Percentiles rank a stretch among this genome's conserved stretches.
Evolutionary conservation across 1,140 invertebrate genomes (phyloP).

Genomic region (Metopolophium dirhodum): DNA sequence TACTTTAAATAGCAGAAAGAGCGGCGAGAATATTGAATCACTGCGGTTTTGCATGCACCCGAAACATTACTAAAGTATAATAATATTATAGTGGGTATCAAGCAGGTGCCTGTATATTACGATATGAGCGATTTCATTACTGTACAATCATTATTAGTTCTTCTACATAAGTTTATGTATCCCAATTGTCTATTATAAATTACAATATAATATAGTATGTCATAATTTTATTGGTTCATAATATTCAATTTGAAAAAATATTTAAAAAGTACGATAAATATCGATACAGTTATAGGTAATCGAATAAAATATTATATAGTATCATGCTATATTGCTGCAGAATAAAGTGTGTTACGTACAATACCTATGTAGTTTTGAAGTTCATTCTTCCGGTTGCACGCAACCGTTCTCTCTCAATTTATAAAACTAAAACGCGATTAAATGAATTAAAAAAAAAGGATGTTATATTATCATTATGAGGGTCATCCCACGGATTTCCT

Average conservation of each 20-base stretch:
- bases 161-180: background rate
- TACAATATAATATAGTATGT: too few species aligned
- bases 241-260: background rate
- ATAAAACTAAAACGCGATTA: background rate
- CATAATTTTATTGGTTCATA: background rate
- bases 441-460: slow-evolving; percentile 17
- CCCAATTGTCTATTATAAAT: background rate
- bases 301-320: too few species aligned
- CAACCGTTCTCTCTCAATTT: background rate
- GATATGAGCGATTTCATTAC: background rate
- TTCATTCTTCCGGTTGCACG: background rate
- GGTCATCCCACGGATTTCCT: slow-evolving; percentile 31
- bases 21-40: background rate
- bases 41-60: background rate
- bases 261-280: background rate
- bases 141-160: background rate
- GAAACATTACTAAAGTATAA: background rate
- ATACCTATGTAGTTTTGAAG: background rate
- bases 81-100: background rate
- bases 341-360: background rate
- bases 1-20: background rate
- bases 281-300: background rate
- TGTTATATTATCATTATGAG: background rate
- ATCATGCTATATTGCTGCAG: background rate
- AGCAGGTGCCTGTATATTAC: background rate